Evolutionary conservation across 2,797 vertebrate genomes (phyloP).

Genomic region (Parotocinclus haroldoi): DNA sequence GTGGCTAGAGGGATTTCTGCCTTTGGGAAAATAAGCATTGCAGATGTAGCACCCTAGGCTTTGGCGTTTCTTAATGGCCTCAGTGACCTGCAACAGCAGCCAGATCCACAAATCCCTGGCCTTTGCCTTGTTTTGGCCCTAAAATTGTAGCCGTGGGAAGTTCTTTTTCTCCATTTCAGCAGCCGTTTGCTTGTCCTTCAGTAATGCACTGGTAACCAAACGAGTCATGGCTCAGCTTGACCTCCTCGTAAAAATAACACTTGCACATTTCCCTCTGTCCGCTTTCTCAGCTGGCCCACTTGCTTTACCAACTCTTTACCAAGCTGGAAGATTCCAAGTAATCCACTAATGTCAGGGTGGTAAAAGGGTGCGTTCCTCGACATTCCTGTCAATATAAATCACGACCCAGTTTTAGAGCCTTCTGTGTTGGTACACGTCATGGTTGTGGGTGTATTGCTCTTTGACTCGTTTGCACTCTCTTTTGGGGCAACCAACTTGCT

Average conservation of each 20-base stretch:
- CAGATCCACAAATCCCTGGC: conserved; percentile 43
- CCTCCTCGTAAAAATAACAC: conserved; percentile 62
- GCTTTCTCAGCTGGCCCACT: conserved; percentile 62
- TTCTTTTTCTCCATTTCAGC: conserved; percentile 36
- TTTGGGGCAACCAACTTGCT: too few species aligned
- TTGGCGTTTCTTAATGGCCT: conserved; percentile 3
- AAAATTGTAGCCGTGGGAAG: conserved; percentile 57
- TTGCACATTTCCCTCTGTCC: conserved; percentile 38
- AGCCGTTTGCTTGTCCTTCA: conserved; percentile 44
- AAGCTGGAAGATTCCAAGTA: conserved; percentile 27
- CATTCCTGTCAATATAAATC: conserved; percentile 30
- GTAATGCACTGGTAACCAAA: conserved; percentile 35
- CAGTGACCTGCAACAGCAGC: conserved; percentile 35
- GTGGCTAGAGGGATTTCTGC: conserved; percentile 45
- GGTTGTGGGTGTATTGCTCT: too few species aligned
- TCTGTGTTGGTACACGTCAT: neutral
- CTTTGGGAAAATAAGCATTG: conserved; percentile 3
- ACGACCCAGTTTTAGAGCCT: conserved; percentile 16
- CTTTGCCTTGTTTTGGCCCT: conserved; percentile 48
- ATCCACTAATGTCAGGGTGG: conserved; percentile 21
- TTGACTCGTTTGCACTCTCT: too few species aligned
- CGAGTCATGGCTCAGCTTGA: conserved; percentile 17
- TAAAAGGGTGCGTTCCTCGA: conserved; percentile 34
- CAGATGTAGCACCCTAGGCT: conserved; percentile 30
- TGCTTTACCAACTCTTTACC: conserved; percentile 36